Evolutionary conservation across 2,797 vertebrate species (phyloP), one percentile per base, ranked within the genome.

Genomic region (Valencia hispanica): DNA sequence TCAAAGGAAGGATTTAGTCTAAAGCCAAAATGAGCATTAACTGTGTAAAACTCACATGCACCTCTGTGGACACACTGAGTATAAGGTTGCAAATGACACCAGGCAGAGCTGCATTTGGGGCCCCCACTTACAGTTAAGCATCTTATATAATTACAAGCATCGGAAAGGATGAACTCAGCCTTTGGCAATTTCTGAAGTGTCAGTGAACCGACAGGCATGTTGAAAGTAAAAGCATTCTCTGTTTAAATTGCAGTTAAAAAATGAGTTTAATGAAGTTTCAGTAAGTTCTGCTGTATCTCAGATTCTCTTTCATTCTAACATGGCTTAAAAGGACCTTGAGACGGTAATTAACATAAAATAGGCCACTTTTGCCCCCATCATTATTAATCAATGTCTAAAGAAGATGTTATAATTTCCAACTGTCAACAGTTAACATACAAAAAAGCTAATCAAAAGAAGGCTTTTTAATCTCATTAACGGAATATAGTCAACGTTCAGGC

Each of bases 341-440:
- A 71, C 70, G 17, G 53, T 39, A 39, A 71, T 71, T 71, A n/a
- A 53, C 12, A n/a, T 1, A 53, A 53, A 71, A 53, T 71, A 15
- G 12, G 48, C 48, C 22, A 53, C 48, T 39, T 53, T 53, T 53
- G 30, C 32, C 48, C 69, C 70, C 70, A 17, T 36, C 1, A 5
- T 39, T n/a, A 72, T 72, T 55, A 72, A 39, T 41, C 41, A 41
- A 55, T 9, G 70, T 41, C 22, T 55, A 3, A 15, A 41, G 34
- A 57, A 27, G 34, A n/a, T 41, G 34, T 57, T 72, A 39, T 0
- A 27, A 41, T 43, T 68, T 68, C 39, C 39, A 68, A 25, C 39
- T 43, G 65, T 68, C 39, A 27, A 43, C 14, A n/a, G 25, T 68
- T 43, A 68, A 68, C n/a, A n/a, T 68, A 15, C 27, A 43, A 45